phyloP scores from a whole-genome alignment of 2,113 vertebrate genomes.

The Pseudorhombus dupliciocellatus region DNA sequence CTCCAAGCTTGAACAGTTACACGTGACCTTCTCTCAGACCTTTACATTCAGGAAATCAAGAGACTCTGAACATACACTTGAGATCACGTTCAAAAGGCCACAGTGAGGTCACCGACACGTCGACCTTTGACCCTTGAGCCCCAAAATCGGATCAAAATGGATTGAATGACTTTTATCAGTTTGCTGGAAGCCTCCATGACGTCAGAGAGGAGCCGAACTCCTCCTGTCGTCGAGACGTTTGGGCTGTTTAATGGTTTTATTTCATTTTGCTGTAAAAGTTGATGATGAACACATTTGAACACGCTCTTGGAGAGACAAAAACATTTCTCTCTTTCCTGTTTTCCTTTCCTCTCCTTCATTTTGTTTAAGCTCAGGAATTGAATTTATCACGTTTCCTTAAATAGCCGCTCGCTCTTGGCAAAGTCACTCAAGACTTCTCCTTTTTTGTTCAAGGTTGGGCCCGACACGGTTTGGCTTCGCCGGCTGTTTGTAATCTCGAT shows the following conservation, averaged over 20 bases:
- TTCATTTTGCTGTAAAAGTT: background rate
- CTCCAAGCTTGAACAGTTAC: no score
- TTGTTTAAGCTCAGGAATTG: constrained; percentile 7
- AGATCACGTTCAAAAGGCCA: no score
- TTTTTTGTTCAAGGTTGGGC: constrained; percentile 10
- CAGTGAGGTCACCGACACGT: no score
- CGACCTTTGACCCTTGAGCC: no score
- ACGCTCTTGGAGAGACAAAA: no score
- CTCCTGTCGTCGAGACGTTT: background rate
- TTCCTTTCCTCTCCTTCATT: background rate
- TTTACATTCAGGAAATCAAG: no score
- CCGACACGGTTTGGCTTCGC: background rate
- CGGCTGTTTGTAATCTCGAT: background rate
- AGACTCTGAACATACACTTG: no score
- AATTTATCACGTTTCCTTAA: constrained; percentile 26
- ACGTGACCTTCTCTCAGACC: no score
- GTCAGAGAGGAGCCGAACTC: constrained; percentile 35
- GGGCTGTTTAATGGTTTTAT: background rate
- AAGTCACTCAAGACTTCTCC: background rate
- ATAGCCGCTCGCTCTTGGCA: constrained; percentile 13
- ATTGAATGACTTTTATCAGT: background rate
- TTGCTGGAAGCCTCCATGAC: constrained; percentile 28
- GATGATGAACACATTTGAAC: background rate
- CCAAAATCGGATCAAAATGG: no score
- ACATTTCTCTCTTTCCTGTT: background rate